Percentiles rank a stretch among this genome's conserved stretches.
Evolutionary conservation across 2,888 invertebrate species (phyloP).

Genomic region (Xanthorhoe designata): DNA sequence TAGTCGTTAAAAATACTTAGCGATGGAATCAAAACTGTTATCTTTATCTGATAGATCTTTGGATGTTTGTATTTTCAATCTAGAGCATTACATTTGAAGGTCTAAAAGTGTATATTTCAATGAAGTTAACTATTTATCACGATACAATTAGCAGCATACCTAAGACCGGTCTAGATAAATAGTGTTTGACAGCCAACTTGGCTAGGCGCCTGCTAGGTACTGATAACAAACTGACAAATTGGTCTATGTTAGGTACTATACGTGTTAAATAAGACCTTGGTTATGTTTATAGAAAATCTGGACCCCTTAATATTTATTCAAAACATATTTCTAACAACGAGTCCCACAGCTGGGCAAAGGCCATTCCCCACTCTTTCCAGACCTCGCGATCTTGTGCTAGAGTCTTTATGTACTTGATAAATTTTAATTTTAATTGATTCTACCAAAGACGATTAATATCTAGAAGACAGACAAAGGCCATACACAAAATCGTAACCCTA

Average conservation of each 20-base stretch:
- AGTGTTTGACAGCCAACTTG: constrained; percentile 58
- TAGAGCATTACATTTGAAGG: constrained; percentile 1
- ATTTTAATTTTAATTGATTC: too few relatives aligned
- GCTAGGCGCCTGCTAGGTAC: constrained; percentile 58
- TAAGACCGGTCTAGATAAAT: constrained; percentile 61
- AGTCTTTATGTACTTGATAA: too few relatives aligned
- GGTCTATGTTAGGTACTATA: constrained; percentile 34
- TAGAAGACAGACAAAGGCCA: too few relatives aligned
- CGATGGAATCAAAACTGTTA: neutral
- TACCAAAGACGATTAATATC: too few relatives aligned
- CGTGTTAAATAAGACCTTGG: constrained; percentile 13
- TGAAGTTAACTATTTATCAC: constrained; percentile 55
- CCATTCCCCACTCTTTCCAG: too few relatives aligned
- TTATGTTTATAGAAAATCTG: neutral
- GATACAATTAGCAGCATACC: constrained; percentile 62
- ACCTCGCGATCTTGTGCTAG: too few relatives aligned
- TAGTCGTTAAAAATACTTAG: too few relatives aligned
- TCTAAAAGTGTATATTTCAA: constrained; percentile 24
- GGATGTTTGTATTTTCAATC: neutral
- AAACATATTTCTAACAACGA: too few relatives aligned
- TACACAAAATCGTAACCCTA: too few relatives aligned
- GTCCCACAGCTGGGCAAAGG: too few relatives aligned
- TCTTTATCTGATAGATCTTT: neutral
- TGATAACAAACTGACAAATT: constrained; percentile 70
- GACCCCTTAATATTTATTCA: too few relatives aligned